Evolutionary conservation across 2,113 vertebrate species (phyloP).

Genomic region (Myocastor coypus): DNA sequence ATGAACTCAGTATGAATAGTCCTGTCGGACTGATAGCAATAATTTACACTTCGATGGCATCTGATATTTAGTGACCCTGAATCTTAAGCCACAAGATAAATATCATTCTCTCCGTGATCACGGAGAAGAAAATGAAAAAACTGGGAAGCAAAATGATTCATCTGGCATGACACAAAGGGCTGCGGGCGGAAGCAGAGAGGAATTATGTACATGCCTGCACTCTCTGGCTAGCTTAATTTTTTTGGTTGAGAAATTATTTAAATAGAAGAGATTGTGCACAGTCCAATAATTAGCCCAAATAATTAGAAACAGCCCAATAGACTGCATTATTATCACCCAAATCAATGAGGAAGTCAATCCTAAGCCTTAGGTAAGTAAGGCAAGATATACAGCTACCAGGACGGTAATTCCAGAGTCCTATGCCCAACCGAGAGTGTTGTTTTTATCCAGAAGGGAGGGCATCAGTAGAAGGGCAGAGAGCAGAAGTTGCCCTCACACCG

Average conservation of each 20-base stretch:
- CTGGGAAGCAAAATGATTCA: conserved; percentile 64
- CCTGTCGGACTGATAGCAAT: conserved; percentile 11
- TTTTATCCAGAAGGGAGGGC: background rate
- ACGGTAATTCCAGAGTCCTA: background rate
- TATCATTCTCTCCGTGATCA: conserved; percentile 41
- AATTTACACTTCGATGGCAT: conserved; percentile 48
- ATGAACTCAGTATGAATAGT: background rate
- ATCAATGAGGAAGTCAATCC: conserved; percentile 70
- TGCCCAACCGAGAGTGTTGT: background rate
- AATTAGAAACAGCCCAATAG: conserved; percentile 73
- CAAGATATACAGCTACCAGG: background rate
- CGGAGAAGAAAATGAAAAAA: conserved; percentile 67
- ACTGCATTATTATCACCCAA: conserved; percentile 65
- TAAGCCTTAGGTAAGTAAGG: conserved; percentile 39
- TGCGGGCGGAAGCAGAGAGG: conserved; percentile 44
- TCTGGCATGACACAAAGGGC: conserved; percentile 62
- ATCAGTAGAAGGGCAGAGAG: background rate
- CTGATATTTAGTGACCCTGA: conserved; percentile 67
- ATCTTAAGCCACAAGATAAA: conserved; percentile 68
- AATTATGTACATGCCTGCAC: background rate
- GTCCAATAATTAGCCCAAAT: conserved; percentile 73
- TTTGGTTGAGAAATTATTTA: conserved; percentile 67
- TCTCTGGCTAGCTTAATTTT: background rate
- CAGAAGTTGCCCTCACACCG: background rate
- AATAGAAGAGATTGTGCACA: conserved; percentile 58